phyloP scores from a whole-genome alignment of 2,888 invertebrate species.

The Pyrgus malvae region DNA sequence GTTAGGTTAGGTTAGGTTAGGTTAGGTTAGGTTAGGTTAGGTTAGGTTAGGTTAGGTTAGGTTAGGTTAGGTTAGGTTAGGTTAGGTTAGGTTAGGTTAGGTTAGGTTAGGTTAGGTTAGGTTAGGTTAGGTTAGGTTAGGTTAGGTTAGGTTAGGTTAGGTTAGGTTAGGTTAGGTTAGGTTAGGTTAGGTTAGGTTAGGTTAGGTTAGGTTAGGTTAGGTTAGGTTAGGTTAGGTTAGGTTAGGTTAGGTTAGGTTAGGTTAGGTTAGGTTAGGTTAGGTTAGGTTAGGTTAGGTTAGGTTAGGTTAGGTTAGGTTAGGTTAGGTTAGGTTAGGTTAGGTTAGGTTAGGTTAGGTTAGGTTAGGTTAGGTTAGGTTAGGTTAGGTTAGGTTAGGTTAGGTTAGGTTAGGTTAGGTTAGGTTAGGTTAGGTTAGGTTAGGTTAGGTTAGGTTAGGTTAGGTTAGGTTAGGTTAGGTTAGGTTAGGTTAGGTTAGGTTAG shows the following conservation, averaged over 20 bases:
- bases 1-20: constrained; percentile 1
- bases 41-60: constrained; percentile 1
- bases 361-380: constrained; percentile 38
- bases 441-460: constrained; percentile 36
- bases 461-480: constrained; percentile 37
- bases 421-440: constrained; percentile 36
- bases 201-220: constrained; percentile 29
- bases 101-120: constrained; percentile 11
- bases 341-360: constrained; percentile 36
- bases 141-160: constrained; percentile 15
- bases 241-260: constrained; percentile 34
- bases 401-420: constrained; percentile 37
- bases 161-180: constrained; percentile 27
- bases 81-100: constrained; percentile 24
- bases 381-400: constrained; percentile 37
- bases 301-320: constrained; percentile 38
- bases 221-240: constrained; percentile 30
- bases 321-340: constrained; percentile 37
- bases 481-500: constrained; percentile 40
- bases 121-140: constrained; percentile 9
- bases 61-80: constrained; percentile 15
- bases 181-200: constrained; percentile 26
- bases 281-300: constrained; percentile 37
- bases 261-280: constrained; percentile 35
- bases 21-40: constrained; percentile 1